Percentiles rank a stretch among this genome's conserved stretches.
Conservation (phyloP, 2,888 invertebrate genomes). For the Scaptomyza flava region DNA sequence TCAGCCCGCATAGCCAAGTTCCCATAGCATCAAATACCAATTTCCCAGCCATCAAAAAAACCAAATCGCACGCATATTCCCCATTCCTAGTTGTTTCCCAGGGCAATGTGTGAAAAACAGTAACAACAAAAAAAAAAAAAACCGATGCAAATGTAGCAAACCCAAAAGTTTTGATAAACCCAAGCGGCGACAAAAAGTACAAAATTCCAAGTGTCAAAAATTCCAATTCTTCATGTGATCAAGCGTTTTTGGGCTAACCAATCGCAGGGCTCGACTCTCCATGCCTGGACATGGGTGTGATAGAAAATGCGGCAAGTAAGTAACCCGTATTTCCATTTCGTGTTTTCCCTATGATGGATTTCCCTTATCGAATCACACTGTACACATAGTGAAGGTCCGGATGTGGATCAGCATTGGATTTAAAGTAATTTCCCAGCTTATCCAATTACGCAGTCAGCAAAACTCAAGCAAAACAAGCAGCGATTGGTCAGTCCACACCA, state of each 20-base stretch:
- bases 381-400: constrained; percentile 47
- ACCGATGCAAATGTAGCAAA: constrained; percentile 54
- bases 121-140: constrained; percentile 53
- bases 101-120: constrained; percentile 45
- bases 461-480: constrained; percentile 67
- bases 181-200: constrained; percentile 64
- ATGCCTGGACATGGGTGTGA: constrained; percentile 46
- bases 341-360: constrained; percentile 70
- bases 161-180: constrained; percentile 78
- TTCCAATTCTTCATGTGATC: constrained; percentile 55
- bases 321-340: constrained; percentile 65
- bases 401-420: constrained; percentile 70
- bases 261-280: constrained; percentile 32
- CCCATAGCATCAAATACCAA: constrained; percentile 23
- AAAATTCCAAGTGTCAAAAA: constrained; percentile 67
- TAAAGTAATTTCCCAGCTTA: constrained; percentile 79
- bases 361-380: constrained; percentile 43
- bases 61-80: constrained; percentile 50
- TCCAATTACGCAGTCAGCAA: constrained; percentile 82
- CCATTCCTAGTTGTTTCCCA: constrained; percentile 45
- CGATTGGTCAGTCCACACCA: constrained; percentile 39
- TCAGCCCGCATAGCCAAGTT: constrained; percentile 63
- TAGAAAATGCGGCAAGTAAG: constrained; percentile 47
- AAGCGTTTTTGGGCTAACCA: constrained; percentile 33
- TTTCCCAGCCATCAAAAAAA: constrained; percentile 68